Base-by-base conservation (phyloP, 2,888 invertebrate species). In the Actias luna region DNA sequence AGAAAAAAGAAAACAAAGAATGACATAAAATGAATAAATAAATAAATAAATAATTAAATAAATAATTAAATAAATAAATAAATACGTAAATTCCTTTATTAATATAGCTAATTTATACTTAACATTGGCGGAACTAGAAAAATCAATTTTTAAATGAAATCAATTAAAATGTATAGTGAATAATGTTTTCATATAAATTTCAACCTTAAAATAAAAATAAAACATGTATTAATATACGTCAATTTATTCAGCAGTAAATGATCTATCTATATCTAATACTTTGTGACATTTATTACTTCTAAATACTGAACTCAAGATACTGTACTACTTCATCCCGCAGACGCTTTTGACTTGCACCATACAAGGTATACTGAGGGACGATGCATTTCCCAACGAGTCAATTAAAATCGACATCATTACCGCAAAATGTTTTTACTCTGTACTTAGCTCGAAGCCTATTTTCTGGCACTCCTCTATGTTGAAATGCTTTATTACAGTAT, bases 351-450 rank as follows among this genome's bases (percentile, higher is more conserved):
- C 65, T 74, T 59, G 62, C 31, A 14, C 71, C 69, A 61, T 36
- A 55, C 66, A 64, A 62, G 59, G 63, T 64, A 67, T 71, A 69
- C 60, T 60, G 71, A 76, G 76, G 76, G 72, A 75, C 67, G 66
- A 78, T 79, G 79, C 81, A 83, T 87, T 88, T 85, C 84, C 79
- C 84, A 84, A 87, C 86, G 77, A 85, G 85, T 87, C 88, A 87
- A 88, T 88, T 88, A 87, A 83, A 85, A 67, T 74, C 67, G 70
- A 67, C 80, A 79, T 80, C 84, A 84, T 85, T 84, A 85, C 79
- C 69, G 78, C 78, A 77, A 77, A 78, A 29, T 74, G 80, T 82
- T 82, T n/a, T 83, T 80, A 79, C 78, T 69, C 68, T 65, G 73
- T 69, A 67, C 69, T 62, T 62, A 62, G 58, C 61, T 60, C 57